phyloP scores from a whole-genome alignment of 2,113 vertebrate species.

The Rhineura floridana region DNA sequence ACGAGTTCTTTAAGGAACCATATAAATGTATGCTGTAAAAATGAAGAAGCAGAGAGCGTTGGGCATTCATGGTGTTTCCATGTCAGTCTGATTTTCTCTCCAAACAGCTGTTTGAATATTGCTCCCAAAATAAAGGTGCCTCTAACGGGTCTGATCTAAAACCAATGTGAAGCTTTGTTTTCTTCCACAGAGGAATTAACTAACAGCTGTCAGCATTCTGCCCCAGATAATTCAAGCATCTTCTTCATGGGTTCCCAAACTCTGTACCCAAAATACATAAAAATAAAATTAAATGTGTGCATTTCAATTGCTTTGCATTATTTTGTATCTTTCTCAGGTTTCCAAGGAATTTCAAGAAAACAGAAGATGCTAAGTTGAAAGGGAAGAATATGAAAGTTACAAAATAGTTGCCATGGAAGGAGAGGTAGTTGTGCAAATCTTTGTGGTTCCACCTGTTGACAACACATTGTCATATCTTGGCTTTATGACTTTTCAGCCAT shows the following conservation, averaged over 20 bases:
- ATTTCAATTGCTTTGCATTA: neutral
- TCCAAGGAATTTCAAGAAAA: neutral
- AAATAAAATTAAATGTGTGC: no score
- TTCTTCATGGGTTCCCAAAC: neutral
- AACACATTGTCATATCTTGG: neutral
- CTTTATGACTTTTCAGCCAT: neutral
- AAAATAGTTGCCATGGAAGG: neutral
- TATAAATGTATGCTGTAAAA: no score
- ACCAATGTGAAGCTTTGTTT: no score
- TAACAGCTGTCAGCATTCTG: no score
- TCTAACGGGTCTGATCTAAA: no score
- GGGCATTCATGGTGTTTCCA: no score
- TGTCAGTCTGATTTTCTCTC: no score
- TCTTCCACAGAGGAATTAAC: no score
- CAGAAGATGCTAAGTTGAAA: neutral
- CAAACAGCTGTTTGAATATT: no score
- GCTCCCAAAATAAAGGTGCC: no score
- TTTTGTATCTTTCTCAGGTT: neutral
- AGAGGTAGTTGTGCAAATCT: neutral
- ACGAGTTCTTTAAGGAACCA: no score
- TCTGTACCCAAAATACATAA: neutral
- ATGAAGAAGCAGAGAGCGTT: no score
- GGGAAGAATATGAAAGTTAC: neutral
- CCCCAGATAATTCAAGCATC: neutral
- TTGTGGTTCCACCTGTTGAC: neutral